Evolutionary conservation across 2,797 vertebrate genomes (phyloP).

Genomic region (Lacerta bilineata): DNA sequence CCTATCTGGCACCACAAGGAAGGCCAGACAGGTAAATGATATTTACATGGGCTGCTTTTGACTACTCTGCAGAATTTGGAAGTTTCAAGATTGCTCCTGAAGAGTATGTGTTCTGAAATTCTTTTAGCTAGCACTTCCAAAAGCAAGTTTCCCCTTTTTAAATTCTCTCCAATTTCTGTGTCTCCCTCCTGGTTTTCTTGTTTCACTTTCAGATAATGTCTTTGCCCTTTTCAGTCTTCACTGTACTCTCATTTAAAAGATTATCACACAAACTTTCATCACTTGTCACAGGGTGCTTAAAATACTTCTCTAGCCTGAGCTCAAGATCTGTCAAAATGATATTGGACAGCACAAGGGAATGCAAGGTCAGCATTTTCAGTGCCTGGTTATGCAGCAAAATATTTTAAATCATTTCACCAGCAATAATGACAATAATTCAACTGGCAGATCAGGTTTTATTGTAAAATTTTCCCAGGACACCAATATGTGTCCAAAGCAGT

Average conservation of each 20-base stretch:
- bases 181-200: too few relatives aligned
- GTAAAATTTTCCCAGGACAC: constrained; percentile 72
- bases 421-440: constrained; percentile 57
- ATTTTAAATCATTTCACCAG: constrained; percentile 73
- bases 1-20: too few relatives aligned
- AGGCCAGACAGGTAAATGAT: too few relatives aligned
- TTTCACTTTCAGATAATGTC: too few relatives aligned
- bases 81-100: too few relatives aligned
- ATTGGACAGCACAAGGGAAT: constrained; percentile 53
- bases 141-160: too few relatives aligned
- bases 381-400: constrained; percentile 68
- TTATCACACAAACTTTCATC: constrained; percentile 45
- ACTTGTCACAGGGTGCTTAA: constrained; percentile 58
- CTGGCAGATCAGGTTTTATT: constrained; percentile 67
- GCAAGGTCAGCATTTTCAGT: constrained; percentile 60
- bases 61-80: too few relatives aligned
- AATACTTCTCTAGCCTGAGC: constrained; percentile 65
- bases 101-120: too few relatives aligned
- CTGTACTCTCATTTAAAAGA: constrained; percentile 55
- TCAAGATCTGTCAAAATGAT: constrained; percentile 62
- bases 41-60: too few relatives aligned
- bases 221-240: constrained; percentile 42
- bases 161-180: too few relatives aligned
- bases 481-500: constrained; percentile 66
- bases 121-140: too few relatives aligned